phyloP scores from a whole-genome alignment of 2,888 invertebrate species.

The Mimas tiliae region DNA sequence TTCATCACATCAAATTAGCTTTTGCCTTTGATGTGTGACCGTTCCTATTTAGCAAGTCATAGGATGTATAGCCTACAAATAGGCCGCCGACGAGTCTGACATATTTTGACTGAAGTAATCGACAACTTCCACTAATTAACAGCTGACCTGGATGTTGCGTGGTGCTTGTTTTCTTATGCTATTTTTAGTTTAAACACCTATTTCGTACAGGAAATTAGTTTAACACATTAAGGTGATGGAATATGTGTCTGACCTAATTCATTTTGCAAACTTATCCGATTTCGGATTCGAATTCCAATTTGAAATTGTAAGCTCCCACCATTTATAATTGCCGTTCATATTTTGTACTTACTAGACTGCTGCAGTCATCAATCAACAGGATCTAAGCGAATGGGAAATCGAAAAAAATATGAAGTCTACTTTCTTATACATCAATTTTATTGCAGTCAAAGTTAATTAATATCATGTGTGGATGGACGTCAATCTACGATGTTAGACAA shows the following conservation, averaged over 20 bases:
- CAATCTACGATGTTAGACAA: neutral
- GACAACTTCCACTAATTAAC: conserved; percentile 2
- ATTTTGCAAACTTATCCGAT: no score
- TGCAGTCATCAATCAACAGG: no score
- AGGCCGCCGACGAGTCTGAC: neutral
- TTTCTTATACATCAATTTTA: neutral
- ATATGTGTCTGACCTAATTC: no score
- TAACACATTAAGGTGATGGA: no score
- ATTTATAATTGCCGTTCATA: no score
- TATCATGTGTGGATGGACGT: neutral
- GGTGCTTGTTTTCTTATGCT: neutral
- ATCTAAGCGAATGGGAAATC: no score
- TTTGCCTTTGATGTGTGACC: neutral
- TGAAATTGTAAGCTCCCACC: no score
- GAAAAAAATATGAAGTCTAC: no score
- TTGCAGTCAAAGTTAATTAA: neutral
- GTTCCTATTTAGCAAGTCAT: neutral
- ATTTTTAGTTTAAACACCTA: neutral
- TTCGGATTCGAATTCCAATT: no score
- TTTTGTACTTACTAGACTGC: no score
- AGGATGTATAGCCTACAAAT: neutral
- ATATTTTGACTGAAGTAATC: neutral
- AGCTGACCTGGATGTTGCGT: neutral
- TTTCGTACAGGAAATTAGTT: neutral
- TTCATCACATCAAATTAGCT: neutral